Conservation (phyloP, 1,140 invertebrate genomes). For the Trialeurodes vaporariorum region DNA sequence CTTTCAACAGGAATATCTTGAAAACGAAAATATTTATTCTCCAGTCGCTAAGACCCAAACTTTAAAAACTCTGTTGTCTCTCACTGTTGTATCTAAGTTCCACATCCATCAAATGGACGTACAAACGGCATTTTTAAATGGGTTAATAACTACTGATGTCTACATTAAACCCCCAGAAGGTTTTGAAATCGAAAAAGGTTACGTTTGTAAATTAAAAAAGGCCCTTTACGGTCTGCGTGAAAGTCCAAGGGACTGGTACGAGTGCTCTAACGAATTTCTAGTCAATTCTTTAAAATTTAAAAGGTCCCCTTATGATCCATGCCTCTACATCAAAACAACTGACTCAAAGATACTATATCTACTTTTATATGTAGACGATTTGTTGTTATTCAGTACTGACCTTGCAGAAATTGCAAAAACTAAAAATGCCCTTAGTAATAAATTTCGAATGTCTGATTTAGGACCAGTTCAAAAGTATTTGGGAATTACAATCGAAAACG, state of each 20-base stretch:
- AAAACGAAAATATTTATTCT: constrained; percentile 13
- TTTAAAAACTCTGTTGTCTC: constrained; percentile 15
- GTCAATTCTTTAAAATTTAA: constrained; percentile 4
- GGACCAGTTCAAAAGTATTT: constrained; percentile 2
- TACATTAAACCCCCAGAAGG: constrained; percentile 9
- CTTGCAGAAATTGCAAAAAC: neutral
- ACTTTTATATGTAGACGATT: constrained; percentile 8
- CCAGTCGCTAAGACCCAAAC: constrained; percentile 14
- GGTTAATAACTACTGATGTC: constrained; percentile 4
- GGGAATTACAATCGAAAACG: constrained; percentile 3
- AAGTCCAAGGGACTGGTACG: constrained; percentile 4
- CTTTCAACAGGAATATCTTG: constrained; percentile 17
- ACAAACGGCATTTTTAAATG: constrained; percentile 8
- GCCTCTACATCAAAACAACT: neutral
- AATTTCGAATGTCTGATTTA: constrained; percentile 6
- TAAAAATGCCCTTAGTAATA: neutral
- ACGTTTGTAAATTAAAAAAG: constrained; percentile 4
- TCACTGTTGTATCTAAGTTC: constrained; percentile 4
- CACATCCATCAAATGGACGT: constrained; percentile 9
- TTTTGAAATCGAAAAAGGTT: constrained; percentile 2
- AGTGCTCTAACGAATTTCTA: constrained; percentile 9
- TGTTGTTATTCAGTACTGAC: neutral
- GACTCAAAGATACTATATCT: constrained; percentile 4
- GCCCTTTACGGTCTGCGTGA: constrained; percentile 6
- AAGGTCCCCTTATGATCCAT: neutral